Conservation (phyloP, 2,113 vertebrate genomes). For the Onychostruthus taczanowskii region DNA sequence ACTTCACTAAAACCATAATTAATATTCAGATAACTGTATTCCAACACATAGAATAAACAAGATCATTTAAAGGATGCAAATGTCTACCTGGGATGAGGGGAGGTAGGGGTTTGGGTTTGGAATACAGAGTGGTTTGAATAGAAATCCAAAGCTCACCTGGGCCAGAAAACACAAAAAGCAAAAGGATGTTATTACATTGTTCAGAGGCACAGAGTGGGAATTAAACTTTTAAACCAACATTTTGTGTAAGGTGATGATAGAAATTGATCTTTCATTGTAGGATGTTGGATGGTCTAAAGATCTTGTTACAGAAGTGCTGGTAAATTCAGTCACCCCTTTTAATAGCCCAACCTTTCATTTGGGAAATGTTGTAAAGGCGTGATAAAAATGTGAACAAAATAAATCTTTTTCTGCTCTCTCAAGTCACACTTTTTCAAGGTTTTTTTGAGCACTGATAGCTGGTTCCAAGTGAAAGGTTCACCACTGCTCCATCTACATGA, state of each 20-base stretch:
- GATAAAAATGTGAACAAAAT: neutral
- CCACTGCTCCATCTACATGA: neutral
- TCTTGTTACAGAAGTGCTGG: neutral
- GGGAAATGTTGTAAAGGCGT: neutral
- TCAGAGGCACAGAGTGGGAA: neutral
- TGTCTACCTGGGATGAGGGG: slow-evolving; percentile 55
- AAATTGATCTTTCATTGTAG: neutral
- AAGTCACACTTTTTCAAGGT: neutral
- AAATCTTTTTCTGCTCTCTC: neutral
- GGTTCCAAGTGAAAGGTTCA: neutral
- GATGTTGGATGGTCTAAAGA: neutral
- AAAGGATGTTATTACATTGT: neutral
- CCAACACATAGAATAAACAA: slow-evolving; percentile 72
- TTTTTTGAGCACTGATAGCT: neutral
- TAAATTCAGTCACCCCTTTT: neutral
- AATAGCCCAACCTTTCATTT: neutral
- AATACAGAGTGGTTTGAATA: slow-evolving; percentile 34
- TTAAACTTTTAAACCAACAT: neutral
- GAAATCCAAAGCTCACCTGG: neutral
- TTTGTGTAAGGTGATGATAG: neutral
- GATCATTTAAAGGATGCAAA: slow-evolving; percentile 75
- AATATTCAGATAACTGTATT: slow-evolving; percentile 84
- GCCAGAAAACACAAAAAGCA: neutral
- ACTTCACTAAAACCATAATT: slow-evolving; percentile 77
- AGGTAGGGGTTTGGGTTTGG: neutral